A percentile compares a stretch with the other conserved stretches of the same genome.
phyloP scores from a whole-genome alignment of 2,888 invertebrate species.

The Eupithecia dodoneata region DNA sequence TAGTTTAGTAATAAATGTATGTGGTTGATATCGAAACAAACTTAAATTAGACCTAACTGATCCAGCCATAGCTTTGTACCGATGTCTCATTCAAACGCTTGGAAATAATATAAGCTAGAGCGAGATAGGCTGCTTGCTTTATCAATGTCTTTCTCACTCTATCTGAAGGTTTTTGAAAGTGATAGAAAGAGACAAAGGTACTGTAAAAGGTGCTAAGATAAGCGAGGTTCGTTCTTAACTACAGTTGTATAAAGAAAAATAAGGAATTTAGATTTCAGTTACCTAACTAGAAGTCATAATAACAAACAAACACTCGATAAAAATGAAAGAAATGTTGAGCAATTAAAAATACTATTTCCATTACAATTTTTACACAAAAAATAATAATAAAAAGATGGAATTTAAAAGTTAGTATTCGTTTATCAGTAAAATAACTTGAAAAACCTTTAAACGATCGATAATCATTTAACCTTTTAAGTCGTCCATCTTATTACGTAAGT shows the following conservation, averaged over 20 bases:
- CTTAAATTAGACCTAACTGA: neutral
- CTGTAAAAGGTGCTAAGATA: neutral
- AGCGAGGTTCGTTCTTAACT: neutral
- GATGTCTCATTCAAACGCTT: neutral
- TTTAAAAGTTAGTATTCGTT: neutral
- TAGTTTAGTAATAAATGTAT: neutral
- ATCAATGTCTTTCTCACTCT: neutral
- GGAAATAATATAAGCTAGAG: neutral
- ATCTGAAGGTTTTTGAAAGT: neutral
- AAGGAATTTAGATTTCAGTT: constrained; percentile 20
- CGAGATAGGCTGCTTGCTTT: neutral
- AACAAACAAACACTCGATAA: constrained; percentile 43
- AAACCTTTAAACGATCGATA: neutral
- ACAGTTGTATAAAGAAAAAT: neutral
- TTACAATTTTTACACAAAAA: constrained; percentile 18
- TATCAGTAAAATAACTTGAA: neutral
- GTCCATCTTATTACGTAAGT: neutral
- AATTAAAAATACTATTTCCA: constrained; percentile 37
- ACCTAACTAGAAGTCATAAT: constrained; percentile 32
- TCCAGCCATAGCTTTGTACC: neutral
- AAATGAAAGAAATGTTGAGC: constrained; percentile 50
- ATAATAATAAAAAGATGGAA: constrained; percentile 1
- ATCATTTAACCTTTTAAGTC: neutral
- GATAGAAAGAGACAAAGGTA: neutral
- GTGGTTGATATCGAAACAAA: neutral